phyloP scores from a whole-genome alignment of 2,888 invertebrate genomes.

The Zhuqinia jingwanae region DNA sequence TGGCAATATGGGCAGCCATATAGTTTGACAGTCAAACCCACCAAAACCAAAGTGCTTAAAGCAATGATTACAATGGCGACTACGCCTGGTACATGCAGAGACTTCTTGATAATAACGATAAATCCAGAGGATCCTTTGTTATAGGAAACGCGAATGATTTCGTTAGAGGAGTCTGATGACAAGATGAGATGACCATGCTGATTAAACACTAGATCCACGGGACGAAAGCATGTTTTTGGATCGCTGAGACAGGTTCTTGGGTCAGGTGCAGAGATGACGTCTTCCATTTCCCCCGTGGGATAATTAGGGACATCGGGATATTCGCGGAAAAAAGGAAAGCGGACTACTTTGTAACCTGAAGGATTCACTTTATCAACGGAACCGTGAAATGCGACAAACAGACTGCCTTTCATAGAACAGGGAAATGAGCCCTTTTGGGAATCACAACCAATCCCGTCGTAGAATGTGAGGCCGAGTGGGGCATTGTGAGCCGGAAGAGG shows the following conservation, averaged over 20 bases:
- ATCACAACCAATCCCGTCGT: constrained; percentile 67
- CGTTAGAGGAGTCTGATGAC: constrained; percentile 45
- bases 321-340: constrained; percentile 65
- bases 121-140: not conserved
- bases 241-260: constrained; percentile 10
- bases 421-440: constrained; percentile 70
- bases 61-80: constrained; percentile 12
- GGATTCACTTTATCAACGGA: constrained; percentile 68
- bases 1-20: not conserved
- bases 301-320: constrained; percentile 36
- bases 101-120: not conserved
- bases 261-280: constrained; percentile 72
- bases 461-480: constrained; percentile 75
- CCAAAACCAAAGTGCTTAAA: not conserved
- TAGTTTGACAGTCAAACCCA: not conserved
- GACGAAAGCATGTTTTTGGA: constrained; percentile 66
- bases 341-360: constrained; percentile 73
- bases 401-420: constrained; percentile 73
- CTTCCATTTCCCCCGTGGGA: constrained; percentile 70
- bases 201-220: constrained; percentile 75
- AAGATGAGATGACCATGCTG: constrained; percentile 71
- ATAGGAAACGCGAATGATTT: constrained; percentile 34
- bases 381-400: constrained; percentile 75
- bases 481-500: constrained; percentile 76
- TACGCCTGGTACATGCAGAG: constrained; percentile 23